Conservation (phyloP, 1,140 invertebrate genomes). For the Marisa cornuarietis region DNA sequence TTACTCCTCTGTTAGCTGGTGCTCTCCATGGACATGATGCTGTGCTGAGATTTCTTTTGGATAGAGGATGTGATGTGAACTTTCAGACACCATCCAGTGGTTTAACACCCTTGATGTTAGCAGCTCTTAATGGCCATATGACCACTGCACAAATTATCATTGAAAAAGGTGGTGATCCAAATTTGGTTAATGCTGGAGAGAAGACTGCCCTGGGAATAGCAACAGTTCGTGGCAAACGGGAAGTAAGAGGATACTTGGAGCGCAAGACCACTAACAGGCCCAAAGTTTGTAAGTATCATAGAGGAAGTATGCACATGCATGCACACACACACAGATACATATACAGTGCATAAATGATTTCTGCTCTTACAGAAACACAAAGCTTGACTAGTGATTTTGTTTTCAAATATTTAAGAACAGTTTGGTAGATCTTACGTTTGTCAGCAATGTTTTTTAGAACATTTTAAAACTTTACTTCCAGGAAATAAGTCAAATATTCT, state of each 20-base stretch:
- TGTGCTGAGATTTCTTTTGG: slow-evolving; percentile 57
- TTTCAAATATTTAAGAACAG: not conserved
- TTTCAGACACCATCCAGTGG: slow-evolving; percentile 57
- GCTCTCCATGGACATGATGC: slow-evolving; percentile 64
- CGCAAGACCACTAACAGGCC: slow-evolving; percentile 64
- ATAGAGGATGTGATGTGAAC: slow-evolving; percentile 64
- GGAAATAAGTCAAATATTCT: too few species aligned
- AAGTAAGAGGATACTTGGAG: slow-evolving; percentile 61
- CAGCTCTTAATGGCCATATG: slow-evolving; percentile 65
- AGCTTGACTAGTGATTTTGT: not conserved
- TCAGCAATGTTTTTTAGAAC: too few species aligned
- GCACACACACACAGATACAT: not conserved
- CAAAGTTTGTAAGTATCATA: slow-evolving; percentile 49
- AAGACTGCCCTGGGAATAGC: slow-evolving; percentile 65
- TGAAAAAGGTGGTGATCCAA: slow-evolving; percentile 62
- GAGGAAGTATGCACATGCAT: not conserved
- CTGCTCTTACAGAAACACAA: too few species aligned
- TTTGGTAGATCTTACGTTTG: too few species aligned
- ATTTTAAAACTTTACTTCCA: too few species aligned
- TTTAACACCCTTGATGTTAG: slow-evolving; percentile 61
- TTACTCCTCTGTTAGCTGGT: slow-evolving; percentile 59
- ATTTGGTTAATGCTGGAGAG: slow-evolving; percentile 57
- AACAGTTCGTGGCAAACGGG: slow-evolving; percentile 50
- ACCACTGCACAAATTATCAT: slow-evolving; percentile 64
- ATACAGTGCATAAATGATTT: not conserved